Percentiles rank a stretch among this genome's conserved stretches.
Evolutionary conservation across 2,797 vertebrate species (phyloP).

Genomic region (Cygnus olor): DNA sequence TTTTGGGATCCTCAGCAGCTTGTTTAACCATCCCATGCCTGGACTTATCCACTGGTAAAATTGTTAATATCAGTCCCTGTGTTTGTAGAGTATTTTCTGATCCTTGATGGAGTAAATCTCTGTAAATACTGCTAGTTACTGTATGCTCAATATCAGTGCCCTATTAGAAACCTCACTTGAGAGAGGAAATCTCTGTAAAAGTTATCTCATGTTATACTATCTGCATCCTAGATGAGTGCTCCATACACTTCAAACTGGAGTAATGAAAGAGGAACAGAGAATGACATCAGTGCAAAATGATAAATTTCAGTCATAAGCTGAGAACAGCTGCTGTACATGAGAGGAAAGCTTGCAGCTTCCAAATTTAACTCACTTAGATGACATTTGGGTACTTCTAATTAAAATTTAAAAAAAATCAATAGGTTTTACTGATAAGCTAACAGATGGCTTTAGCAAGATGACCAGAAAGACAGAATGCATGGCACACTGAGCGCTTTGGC

Average conservation of each 20-base stretch:
- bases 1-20: neutral
- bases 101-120: accelerated
- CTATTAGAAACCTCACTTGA: neutral
- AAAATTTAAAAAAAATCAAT: constrained; percentile 69
- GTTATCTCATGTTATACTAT: accelerated
- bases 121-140: accelerated
- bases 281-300: constrained; percentile 49
- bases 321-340: constrained; percentile 66
- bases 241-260: constrained; percentile 45
- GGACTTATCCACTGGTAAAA: neutral
- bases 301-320: constrained; percentile 49
- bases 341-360: constrained; percentile 63
- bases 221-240: neutral
- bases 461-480: constrained; percentile 28
- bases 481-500: neutral
- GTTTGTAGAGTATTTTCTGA: accelerated
- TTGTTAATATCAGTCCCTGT: accelerated
- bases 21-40: accelerated
- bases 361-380: constrained; percentile 63
- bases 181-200: neutral
- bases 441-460: constrained; percentile 73
- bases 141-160: accelerated
- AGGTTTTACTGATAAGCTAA: constrained; percentile 65
- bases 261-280: constrained; percentile 10
- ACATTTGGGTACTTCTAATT: constrained; percentile 73